Conservation (phyloP, 2,797 vertebrate genomes). For the Cirrhinus mrigala region DNA sequence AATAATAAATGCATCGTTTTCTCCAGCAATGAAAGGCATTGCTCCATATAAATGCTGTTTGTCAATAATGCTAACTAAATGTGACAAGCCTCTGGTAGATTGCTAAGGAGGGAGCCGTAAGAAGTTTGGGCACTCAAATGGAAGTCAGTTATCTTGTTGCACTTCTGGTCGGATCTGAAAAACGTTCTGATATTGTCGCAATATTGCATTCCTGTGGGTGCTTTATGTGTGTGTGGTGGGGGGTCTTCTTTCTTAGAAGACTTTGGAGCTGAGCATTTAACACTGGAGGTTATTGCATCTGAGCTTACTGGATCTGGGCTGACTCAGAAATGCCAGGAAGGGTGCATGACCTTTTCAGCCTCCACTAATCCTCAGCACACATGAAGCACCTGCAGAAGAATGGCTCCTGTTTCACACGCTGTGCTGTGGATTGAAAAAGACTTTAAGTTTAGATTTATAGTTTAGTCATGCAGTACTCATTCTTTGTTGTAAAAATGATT, state of each 20-base stretch:
- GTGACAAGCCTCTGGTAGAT: background rate
- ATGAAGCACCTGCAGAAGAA: slow-evolving; percentile 33
- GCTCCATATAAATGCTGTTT: slow-evolving; percentile 2
- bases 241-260: background rate
- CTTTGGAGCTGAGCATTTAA: slow-evolving; percentile 40
- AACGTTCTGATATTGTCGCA: slow-evolving; percentile 8
- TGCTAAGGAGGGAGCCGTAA: slow-evolving; percentile 7
- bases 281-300: slow-evolving; percentile 39
- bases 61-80: slow-evolving; percentile 31
- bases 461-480: background rate
- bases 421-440: background rate
- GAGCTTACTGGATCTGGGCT: slow-evolving; percentile 37
- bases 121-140: background rate
- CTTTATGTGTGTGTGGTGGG: background rate
- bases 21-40: background rate
- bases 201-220: slow-evolving; percentile 22
- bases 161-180: background rate
- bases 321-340: slow-evolving; percentile 43
- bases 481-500: background rate
- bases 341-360: slow-evolving; percentile 45
- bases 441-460: background rate
- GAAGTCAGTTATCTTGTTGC: background rate
- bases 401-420: slow-evolving; percentile 5
- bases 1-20: background rate
- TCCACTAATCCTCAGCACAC: slow-evolving; percentile 44